Base-by-base conservation (phyloP, 2,113 vertebrate species). In the Crotalus tigris region DNA sequence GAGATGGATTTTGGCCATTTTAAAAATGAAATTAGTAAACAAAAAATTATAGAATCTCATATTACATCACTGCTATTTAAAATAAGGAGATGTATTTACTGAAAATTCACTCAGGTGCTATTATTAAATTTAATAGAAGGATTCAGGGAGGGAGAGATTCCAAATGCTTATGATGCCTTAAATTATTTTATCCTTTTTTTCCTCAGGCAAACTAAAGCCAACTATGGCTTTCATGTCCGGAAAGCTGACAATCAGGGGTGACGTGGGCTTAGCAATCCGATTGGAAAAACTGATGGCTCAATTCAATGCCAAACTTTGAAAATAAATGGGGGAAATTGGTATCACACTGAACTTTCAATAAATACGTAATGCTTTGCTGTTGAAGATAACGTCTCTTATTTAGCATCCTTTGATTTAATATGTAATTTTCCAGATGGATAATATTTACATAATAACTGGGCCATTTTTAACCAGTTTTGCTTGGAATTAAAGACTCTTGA, bases 151-250 rank as follows among this genome's bases (percentile, higher is more conserved):
- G 8, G 13, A 24, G 53, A 90, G n/a, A 39, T 95, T 93, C 92
- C 85, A 59, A 33, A n/a, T 94, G 6, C 46, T 39, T 44, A 86
- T 8, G 1, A 15, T 29, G 21, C 2, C 53, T 58, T 94, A 87
- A 5, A 94, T 75, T 0, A 1, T 90, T 95, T 64, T 94, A 81
- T 92, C 91, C 92, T 93, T 94, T 97, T 11, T 96, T 97, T 94
- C 64, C n/a, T 13, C 91, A 99, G 98, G 98, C 21, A 97, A 98
- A 94, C 94, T 99, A 94, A 99, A 99, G 96, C 99, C 99, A 87
- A 98, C 98, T 3, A 90, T 99, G 97, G 99, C 99, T 75, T 99
- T 99, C 96, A 98, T 98, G 97, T 97, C 97, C 55, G 98, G 98
- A 94, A 99, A 98, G 95, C 94, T 98, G 96, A 97, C 95, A 95